Evolutionary conservation across 2,888 invertebrate species (phyloP).

Genomic region (Pharmacophagus antenor): DNA sequence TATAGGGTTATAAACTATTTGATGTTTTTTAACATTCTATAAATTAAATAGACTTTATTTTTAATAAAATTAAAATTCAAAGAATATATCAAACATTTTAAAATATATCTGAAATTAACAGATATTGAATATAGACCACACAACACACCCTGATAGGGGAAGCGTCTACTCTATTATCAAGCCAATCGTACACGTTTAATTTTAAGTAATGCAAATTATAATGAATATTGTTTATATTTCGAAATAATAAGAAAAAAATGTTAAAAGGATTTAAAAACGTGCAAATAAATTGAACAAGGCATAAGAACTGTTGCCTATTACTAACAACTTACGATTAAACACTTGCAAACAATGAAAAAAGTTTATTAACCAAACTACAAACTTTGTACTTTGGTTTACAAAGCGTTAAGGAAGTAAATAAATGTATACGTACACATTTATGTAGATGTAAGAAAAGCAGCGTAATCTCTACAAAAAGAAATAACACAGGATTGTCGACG

Average conservation of each 20-base stretch:
- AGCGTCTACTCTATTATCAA: neutral
- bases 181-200: neutral
- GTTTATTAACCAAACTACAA: conserved; percentile 21
- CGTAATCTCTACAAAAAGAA: conserved; percentile 8
- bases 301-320: neutral
- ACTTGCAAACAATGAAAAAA: conserved; percentile 23
- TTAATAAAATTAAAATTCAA: neutral
- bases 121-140: neutral
- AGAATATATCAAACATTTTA: too few relatives aligned
- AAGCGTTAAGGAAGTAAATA: neutral
- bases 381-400: conserved; percentile 9
- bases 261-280: neutral
- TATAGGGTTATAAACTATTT: too few relatives aligned
- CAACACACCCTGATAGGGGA: neutral
- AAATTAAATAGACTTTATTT: neutral
- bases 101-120: too few relatives aligned
- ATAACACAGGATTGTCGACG: conserved; percentile 29
- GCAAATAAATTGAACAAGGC: neutral
- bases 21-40: too few relatives aligned
- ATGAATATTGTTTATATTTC: neutral
- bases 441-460: conserved; percentile 5
- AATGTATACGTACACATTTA: conserved; percentile 7
- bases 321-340: conserved; percentile 3
- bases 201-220: neutral
- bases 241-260: neutral